Conservation (phyloP, 2,888 invertebrate species). For the Taenaris catops region DNA sequence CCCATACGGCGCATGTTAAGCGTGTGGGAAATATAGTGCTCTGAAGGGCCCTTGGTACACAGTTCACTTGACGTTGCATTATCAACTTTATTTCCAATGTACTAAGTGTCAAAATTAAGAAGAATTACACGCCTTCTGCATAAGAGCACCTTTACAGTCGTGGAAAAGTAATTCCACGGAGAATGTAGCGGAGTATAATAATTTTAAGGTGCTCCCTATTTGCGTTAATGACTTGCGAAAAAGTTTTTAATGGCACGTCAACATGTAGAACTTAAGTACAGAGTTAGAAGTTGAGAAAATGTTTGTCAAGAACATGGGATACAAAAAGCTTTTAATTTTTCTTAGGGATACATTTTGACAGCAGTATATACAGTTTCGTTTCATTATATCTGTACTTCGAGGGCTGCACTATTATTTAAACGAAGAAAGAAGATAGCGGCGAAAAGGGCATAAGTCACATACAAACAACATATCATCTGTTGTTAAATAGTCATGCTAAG, state of each 20-base stretch:
- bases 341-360: no score
- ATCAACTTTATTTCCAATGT: not conserved
- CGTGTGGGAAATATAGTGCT: constrained; percentile 20
- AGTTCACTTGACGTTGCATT: not conserved
- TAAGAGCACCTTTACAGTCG: constrained; percentile 14
- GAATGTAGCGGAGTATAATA: constrained; percentile 24
- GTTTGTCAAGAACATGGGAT: not conserved
- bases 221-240: constrained; percentile 26
- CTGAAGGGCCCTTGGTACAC: constrained; percentile 13
- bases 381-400: no score
- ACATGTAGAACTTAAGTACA: constrained; percentile 4
- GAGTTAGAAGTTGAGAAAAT: constrained; percentile 2
- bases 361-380: no score
- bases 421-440: no score
- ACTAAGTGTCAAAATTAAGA: constrained; percentile 2
- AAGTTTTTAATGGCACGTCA: constrained; percentile 23
- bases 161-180: constrained; percentile 17
- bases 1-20: constrained; percentile 15
- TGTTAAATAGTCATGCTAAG: no score
- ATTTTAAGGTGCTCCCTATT: constrained; percentile 24
- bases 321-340: no score
- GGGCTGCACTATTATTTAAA: no score
- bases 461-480: no score
- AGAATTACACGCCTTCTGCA: constrained; percentile 1
- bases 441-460: no score